Evolutionary conservation across 2,888 invertebrate species (phyloP), one percentile per base, ranked within the genome.

Genomic region (Strigamia maritima): DNA sequence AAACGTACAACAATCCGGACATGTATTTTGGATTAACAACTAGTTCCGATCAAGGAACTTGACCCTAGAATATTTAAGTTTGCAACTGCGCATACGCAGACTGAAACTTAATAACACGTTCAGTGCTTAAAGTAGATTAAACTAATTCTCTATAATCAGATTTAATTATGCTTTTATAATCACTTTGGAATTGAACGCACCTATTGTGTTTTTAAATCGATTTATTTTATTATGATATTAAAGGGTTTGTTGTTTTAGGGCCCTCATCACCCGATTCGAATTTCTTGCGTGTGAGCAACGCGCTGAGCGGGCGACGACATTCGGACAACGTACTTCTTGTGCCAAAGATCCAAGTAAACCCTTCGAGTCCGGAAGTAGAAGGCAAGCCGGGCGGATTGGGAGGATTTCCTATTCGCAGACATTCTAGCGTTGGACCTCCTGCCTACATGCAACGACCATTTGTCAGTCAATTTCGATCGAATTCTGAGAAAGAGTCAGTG

Each of bases 291-390:
- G 95, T 96, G 40, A 91, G 91, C 81, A 92, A 89, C 85, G 92
- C 92, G 81, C 93, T 94, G 86, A 93, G 94, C 78, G 94, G 92
- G 85, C 91, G 95, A 79, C 92, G 96, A 78, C 90, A 95, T 79
- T 95, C 95, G 28, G 96, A 96, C 87, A 96, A 96, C 86, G 94
- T 95, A 76, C 88, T 95, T 84, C 94, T 94, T 92, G 93, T 93
- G 81, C 85, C 87, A 14, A 94, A 95, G 49, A 94, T 94, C 82
- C 91, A 93, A 78, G 92, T 95, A 81, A 94, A 94, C 0, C 94
- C 94, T 12, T 95, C 94, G 19, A 94, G 94, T 86, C 93, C 94
- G 14, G 94, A 94, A 2, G 94, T 94, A 0, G 92, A 92, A 0
- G 82, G 82, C 65, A 81, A 81, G 38, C 81, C 81, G 49, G 90